phyloP scores from a whole-genome alignment of 1,140 invertebrate genomes.

The Nylanderia fulva region DNA sequence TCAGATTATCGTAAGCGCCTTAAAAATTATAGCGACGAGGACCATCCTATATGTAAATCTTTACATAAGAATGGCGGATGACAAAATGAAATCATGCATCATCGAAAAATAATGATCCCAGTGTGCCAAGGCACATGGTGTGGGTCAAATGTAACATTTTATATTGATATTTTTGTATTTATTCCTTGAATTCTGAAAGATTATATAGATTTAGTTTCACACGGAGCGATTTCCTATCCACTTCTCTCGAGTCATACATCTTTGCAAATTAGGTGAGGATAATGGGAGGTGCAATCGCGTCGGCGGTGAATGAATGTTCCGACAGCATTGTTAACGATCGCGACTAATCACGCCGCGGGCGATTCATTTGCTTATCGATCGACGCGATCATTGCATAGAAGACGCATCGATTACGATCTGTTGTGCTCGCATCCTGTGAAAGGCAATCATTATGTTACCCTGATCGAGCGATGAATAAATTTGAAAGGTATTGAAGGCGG shows the following conservation, averaged over 20 bases:
- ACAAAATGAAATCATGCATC: no score
- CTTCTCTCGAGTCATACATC: neutral
- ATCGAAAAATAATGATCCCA: no score
- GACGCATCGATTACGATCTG: constrained; percentile 28
- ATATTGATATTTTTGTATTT: neutral
- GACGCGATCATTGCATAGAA: constrained; percentile 30
- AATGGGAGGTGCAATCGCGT: constrained; percentile 23
- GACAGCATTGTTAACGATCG: constrained; percentile 59
- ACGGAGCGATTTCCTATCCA: neutral
- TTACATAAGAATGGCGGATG: no score
- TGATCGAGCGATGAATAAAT: constrained; percentile 34
- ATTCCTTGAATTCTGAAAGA: neutral
- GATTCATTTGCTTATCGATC: constrained; percentile 51
- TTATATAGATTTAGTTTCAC: neutral
- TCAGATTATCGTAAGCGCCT: no score
- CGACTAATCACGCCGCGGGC: constrained; percentile 52
- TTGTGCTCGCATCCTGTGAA: constrained; percentile 35
- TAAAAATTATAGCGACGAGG: no score
- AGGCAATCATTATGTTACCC: constrained; percentile 20
- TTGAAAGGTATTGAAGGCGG: neutral
- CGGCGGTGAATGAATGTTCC: constrained; percentile 54
- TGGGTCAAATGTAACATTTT: neutral
- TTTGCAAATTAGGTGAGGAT: constrained; percentile 35
- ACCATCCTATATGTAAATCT: no score
- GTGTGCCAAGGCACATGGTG: no score